Conservation (phyloP, 2,797 vertebrate genomes). For the Trachurus trachurus region DNA sequence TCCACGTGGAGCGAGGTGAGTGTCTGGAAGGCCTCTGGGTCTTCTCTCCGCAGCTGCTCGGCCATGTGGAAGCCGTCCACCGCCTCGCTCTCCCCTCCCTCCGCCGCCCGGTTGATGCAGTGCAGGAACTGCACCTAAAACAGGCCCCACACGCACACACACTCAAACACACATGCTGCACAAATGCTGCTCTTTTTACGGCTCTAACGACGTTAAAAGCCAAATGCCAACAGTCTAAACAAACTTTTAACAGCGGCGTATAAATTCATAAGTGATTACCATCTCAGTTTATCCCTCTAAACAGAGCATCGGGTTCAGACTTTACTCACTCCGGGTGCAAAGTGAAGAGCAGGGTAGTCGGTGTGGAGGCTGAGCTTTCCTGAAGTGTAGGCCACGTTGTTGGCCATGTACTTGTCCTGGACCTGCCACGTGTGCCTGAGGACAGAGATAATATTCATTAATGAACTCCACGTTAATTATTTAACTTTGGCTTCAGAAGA, state of each 20-base stretch:
- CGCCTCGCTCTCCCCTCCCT: constrained; percentile 92
- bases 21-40: constrained; percentile 89
- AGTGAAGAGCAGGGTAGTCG: constrained; percentile 93
- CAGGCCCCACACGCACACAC: not conserved
- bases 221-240: constrained; percentile 6
- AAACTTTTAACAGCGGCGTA: constrained; percentile 11
- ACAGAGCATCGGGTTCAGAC: not conserved
- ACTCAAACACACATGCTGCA: not conserved
- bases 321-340: constrained; percentile 93
- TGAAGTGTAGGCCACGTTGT: constrained; percentile 95
- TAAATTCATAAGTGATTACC: constrained; percentile 10
- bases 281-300: constrained; percentile 11
- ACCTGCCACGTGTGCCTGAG: constrained; percentile 96
- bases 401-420: constrained; percentile 93
- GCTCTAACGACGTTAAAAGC: not conserved
- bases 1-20: constrained; percentile 90
- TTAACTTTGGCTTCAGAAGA: constrained; percentile 58
- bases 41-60: constrained; percentile 86
- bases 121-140: constrained; percentile 95
- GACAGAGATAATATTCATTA: constrained; percentile 58
- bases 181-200: constrained; percentile 34
- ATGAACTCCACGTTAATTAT: constrained; percentile 53
- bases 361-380: constrained; percentile 93
- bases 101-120: constrained; percentile 90
- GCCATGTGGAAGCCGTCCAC: constrained; percentile 94